Evolutionary conservation across 2,888 invertebrate genomes (phyloP), one percentile per base, ranked within the genome.

Genomic region (Axea sp.): DNA sequence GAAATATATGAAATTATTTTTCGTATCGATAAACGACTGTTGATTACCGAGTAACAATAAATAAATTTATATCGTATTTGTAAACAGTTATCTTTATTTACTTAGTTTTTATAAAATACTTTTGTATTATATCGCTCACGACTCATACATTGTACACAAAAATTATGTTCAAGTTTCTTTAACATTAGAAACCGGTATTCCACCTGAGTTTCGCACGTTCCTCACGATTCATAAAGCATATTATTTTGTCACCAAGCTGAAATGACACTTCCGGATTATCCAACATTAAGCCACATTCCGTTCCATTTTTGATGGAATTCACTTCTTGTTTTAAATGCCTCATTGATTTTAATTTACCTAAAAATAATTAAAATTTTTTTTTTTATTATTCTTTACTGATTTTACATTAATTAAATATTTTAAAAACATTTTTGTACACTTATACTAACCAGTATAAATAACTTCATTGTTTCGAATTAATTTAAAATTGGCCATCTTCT

Each of bases 291-390:
- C 98, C 98, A 87, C 98, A 98, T 85, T 99, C 98, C 65, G 92
- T 91, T 84, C 95, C 95, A 39, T 91, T 92, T 84, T 95, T 95
- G 28, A 98, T 92, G 0, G 91, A 90, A 2, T 92, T 92, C 1
- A 96, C 96, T 88, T 98, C 97, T 47, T 92, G 91, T 85, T 98
- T 98, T 39, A 96, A 88, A 88, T 98, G 97, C 77, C 94, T 92
- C 93, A 99, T 93, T 0, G 97, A 96, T 15, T 90, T 89, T 55
- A 97, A 83, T 76, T 90, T 88, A 43, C 96, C 96, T 93, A 79
- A 4, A 78, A 80, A 8, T 5, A 15, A 31, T 51, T 51, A 30
- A 39, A 35, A 24, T 24, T 41, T 4, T 37, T 9, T 6, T 31
- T 9, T 51, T 6, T 7, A 24, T n/a, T n/a, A n/a, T n/a, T n/a